These are phyloP conservation scores for Ennomos fuscantarius DNA, from an alignment of 2,888 invertebrate genomes.

Conservation along the genomic window DNA sequence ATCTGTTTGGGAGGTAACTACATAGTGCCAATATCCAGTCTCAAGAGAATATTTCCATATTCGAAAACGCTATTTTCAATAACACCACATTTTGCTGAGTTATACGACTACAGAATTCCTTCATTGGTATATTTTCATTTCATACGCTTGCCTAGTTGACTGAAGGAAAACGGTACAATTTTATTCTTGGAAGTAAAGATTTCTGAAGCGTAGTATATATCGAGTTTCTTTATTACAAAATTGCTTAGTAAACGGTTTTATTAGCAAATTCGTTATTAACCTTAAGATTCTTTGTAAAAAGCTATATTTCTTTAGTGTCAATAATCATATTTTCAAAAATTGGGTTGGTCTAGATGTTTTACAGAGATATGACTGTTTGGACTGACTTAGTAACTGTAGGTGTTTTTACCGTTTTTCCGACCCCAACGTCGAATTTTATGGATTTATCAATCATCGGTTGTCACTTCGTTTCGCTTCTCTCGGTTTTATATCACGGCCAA, in stretches of 20 bases:
- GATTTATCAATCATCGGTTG: conserved; percentile 36
- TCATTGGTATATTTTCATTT: conserved; percentile 24
- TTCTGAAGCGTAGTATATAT: conserved; percentile 1
- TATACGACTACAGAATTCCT: conserved; percentile 15
- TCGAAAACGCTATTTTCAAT: conserved; percentile 28
- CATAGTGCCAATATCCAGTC: conserved; percentile 7
- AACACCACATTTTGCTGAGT: conserved; percentile 17
- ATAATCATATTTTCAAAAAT: no score
- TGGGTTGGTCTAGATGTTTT: conserved; percentile 12
- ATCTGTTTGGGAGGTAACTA: not conserved
- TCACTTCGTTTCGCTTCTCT: conserved; percentile 26
- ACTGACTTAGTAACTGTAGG: not conserved
- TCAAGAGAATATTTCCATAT: conserved; percentile 26
- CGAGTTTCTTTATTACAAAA: conserved; percentile 1
- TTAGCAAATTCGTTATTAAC: no score
- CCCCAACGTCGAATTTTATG: conserved; percentile 23
- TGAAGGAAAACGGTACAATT: conserved; percentile 11
- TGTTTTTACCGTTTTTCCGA: conserved; percentile 9
- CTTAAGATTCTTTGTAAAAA: no score
- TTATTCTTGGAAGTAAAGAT: conserved; percentile 11
- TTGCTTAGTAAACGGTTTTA: no score
- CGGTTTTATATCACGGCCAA: conserved; percentile 29
- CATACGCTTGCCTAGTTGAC: conserved; percentile 17
- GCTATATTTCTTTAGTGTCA: no score
- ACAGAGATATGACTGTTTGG: conserved; percentile 1